These are phyloP conservation scores for Pocillopora grandis DNA, from an alignment of 92 coral and sea anemone genomes.

Conservation along the genomic window DNA sequence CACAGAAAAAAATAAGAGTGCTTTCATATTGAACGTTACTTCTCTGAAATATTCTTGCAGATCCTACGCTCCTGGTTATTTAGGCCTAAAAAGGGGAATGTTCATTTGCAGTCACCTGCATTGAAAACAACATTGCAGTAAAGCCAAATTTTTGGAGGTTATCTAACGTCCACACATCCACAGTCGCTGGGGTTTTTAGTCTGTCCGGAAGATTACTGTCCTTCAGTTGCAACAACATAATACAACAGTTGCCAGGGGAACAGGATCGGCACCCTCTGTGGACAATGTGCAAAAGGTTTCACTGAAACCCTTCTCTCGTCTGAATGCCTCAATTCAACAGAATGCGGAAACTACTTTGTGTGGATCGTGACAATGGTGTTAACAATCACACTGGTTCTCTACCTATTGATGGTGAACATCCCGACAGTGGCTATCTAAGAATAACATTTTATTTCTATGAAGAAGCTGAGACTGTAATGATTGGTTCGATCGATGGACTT, in stretches of 20 bases:
- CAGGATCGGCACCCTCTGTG: conserved; percentile 63
- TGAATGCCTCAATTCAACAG: conserved; percentile 34
- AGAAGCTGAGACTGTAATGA: conserved; percentile 62
- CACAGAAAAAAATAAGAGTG: background rate
- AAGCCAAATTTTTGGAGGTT: too few species aligned
- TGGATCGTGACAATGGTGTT: conserved; percentile 49
- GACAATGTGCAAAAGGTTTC: conserved; percentile 51
- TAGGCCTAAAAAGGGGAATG: conserved; percentile 66
- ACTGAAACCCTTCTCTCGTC: conserved; percentile 59
- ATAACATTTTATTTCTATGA: conserved; percentile 75
- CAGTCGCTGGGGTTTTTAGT: conserved; percentile 32
- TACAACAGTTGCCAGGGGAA: conserved; percentile 51
- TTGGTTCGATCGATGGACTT: conserved; percentile 28
- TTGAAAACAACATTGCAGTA: background rate
- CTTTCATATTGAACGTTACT: conserved; percentile 15
- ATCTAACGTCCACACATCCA: background rate
- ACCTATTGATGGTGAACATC: background rate
- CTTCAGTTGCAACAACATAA: background rate
- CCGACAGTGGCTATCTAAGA: background rate
- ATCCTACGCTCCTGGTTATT: conserved; percentile 50
- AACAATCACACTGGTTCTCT: conserved; percentile 32
- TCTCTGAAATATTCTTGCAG: conserved; percentile 30
- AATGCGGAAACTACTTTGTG: conserved; percentile 52
- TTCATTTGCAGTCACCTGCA: conserved; percentile 61
- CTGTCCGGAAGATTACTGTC: conserved; percentile 73